These are phyloP conservation scores for Pomacea maculata DNA, from an alignment of 1,140 invertebrate species.

Conservation along the genomic window DNA sequence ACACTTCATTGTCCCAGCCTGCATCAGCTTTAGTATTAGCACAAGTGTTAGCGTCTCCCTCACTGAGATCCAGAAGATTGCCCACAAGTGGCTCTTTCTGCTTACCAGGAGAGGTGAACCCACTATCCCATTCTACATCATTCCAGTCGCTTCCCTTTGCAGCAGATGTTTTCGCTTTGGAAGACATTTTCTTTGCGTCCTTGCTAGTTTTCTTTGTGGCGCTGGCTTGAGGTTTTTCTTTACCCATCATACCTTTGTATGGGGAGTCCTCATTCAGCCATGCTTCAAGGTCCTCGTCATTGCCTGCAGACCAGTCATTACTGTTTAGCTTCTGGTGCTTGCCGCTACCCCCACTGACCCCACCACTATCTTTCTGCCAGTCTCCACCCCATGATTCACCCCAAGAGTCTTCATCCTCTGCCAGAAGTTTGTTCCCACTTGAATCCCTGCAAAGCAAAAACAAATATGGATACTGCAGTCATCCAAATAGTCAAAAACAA, in stretches of 20 bases:
- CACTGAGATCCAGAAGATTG: constrained; percentile 54
- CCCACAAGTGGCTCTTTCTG: constrained; percentile 57
- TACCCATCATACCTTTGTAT: constrained; percentile 15
- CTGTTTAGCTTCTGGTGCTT: constrained; percentile 16
- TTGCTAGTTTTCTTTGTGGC: constrained; percentile 32
- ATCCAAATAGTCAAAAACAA: background rate
- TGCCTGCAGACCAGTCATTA: constrained; percentile 36
- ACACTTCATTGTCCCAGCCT: constrained; percentile 61
- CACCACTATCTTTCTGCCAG: constrained; percentile 30
- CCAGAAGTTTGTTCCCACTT: constrained; percentile 47
- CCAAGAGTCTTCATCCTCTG: constrained; percentile 57
- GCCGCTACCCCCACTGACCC: background rate
- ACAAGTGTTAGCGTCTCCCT: constrained; percentile 30
- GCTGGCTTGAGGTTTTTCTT: constrained; percentile 11
- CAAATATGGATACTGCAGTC: background rate
- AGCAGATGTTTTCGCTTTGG: constrained; percentile 38
- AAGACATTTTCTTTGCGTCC: constrained; percentile 30
- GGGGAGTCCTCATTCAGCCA: constrained; percentile 53
- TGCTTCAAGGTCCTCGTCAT: constrained; percentile 53
- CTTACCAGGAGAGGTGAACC: constrained; percentile 44
- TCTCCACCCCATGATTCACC: constrained; percentile 44
- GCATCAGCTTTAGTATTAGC: constrained; percentile 2
- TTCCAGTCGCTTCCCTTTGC: constrained; percentile 47
- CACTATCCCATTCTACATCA: constrained; percentile 51
- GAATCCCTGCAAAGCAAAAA: constrained; percentile 41